These are phyloP conservation scores for Morelia viridis DNA, from an alignment of 2,797 vertebrate species.

Conservation along the genomic window DNA sequence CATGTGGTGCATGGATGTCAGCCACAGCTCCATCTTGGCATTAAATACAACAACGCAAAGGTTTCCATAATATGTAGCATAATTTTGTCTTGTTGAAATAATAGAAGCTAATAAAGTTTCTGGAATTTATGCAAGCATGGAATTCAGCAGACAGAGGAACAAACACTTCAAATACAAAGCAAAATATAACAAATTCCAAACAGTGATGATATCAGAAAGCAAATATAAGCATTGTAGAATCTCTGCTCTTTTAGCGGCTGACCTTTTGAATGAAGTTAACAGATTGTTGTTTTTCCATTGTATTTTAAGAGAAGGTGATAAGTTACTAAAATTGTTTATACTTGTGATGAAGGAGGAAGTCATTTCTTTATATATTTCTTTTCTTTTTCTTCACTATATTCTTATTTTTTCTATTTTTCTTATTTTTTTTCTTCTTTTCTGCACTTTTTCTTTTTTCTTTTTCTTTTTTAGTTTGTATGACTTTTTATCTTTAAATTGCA, in stretches of 20 bases:
- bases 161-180: constrained; percentile 52
- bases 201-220: constrained; percentile 55
- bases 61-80: not conserved
- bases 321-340: not conserved
- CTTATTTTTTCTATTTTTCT: too few relatives aligned
- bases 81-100: not conserved
- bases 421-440: too few relatives aligned
- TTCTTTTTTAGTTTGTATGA: too few relatives aligned
- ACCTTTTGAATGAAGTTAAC: constrained; percentile 49
- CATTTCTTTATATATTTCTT: too few relatives aligned
- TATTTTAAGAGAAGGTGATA: not conserved
- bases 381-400: too few relatives aligned
- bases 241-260: constrained; percentile 43
- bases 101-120: constrained; percentile 46
- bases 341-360: not conserved
- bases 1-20: not conserved
- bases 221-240: constrained; percentile 48
- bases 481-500: too few relatives aligned
- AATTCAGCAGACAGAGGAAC: constrained; percentile 28
- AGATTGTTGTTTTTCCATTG: constrained; percentile 27
- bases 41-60: constrained; percentile 12
- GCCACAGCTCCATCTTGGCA: not conserved
- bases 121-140: constrained; percentile 32
- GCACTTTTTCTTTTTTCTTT: too few relatives aligned
- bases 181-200: not conserved